These are phyloP conservation scores for Tyto alba DNA, from an alignment of 2,113 vertebrate genomes.

Conservation along the genomic window DNA sequence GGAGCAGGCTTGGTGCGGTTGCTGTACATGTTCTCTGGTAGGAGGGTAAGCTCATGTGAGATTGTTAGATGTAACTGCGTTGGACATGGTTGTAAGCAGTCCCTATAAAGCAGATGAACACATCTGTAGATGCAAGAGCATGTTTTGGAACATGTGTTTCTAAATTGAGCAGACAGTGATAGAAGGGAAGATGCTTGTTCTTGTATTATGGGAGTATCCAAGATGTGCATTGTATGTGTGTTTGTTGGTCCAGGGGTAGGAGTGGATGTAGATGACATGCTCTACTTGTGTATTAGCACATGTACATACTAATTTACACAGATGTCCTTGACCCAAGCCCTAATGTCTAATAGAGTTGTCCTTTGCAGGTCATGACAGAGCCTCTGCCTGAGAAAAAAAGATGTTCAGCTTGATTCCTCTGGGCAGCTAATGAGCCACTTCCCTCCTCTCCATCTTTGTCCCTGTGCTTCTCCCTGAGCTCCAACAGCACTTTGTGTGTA, in stretches of 20 bases:
- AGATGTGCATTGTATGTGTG: background rate
- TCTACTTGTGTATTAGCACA: background rate
- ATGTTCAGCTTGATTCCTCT: background rate
- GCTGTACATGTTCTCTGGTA: background rate
- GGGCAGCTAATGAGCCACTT: slow-evolving; percentile 19
- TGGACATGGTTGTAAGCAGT: background rate
- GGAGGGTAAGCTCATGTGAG: background rate
- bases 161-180: background rate
- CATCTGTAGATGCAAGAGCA: background rate
- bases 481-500: background rate
- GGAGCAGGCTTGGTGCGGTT: background rate
- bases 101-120: background rate
- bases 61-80: background rate
- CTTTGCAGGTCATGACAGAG: background rate
- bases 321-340: background rate
- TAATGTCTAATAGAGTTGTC: background rate
- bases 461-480: background rate
- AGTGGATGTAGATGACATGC: background rate
- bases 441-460: background rate
- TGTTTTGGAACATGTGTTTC: background rate
- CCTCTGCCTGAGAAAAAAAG: background rate
- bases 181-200: background rate
- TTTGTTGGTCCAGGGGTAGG: background rate
- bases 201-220: background rate
- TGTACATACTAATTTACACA: background rate